Evolutionary conservation across 30 jellyfish, hydroid and myxozoan genomes (phyloP), one percentile per base, ranked within the genome.

Genomic region (Sanderia malayensis): DNA sequence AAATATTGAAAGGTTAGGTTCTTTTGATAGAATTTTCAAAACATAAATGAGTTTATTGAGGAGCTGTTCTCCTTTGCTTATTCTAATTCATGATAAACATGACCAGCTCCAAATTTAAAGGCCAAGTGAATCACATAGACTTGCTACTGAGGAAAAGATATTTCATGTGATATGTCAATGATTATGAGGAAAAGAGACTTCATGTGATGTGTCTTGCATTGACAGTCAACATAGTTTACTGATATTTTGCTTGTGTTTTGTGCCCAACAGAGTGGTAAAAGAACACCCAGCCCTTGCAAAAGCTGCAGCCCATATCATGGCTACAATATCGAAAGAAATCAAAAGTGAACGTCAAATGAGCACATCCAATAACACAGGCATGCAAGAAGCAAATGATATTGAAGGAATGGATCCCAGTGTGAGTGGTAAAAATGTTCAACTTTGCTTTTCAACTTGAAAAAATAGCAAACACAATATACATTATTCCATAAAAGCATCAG

Each of bases 261-360:
- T n/a, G n/a, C n/a, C n/a, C n/a, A n/a, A n/a, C 37, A 82, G 94
- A 45, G 69, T 82, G 18, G 61, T 71, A n/a, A 23, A 71, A 33
- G 86, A 82, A 28, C 94, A 82, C 32, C 94, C 94, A 11, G 94
- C 94, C 22, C 67, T 82, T 29, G 94, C 94, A 2, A 76, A 71
- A 64, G 94, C 94, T 15, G 94, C 94, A 21, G 61, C 79, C 18
- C 86, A 82, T 49, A 73, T 82, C 59, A 71, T 82, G 31, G 94
- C 94, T 59, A 79, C 86, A 21, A 76, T 82, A 25, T 69, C 86
- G 27, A 86, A 82, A 31, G 94, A 71, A 33, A 63, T 65, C 29
- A 33, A 46, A 3, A 21, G 74, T 28, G 34, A 4, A n/a, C 33
- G 52, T 21, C 74, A 62, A n/a, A 4, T 47, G 15, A 32, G 15